Evolutionary conservation across 2,888 invertebrate genomes (phyloP).

Genomic region (Chamaedrilus cognettii): DNA sequence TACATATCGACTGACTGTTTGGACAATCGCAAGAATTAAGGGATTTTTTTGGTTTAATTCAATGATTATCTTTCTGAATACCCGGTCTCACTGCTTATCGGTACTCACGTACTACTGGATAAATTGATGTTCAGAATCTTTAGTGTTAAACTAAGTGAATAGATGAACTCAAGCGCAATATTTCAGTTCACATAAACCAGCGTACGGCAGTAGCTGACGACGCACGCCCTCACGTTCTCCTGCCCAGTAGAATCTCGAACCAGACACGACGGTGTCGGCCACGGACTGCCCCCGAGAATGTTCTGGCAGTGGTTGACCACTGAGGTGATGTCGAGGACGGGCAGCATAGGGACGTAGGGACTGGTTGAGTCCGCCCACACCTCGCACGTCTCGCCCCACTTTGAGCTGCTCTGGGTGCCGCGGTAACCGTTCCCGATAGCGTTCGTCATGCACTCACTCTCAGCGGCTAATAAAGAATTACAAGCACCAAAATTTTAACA

Average conservation of each 20-base stretch:
- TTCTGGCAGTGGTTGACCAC: not conserved
- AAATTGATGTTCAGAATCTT: no score
- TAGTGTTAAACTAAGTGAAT: no score
- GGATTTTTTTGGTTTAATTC: no score
- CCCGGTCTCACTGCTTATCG: no score
- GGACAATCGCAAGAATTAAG: no score
- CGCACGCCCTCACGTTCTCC: not conserved
- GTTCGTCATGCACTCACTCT: not conserved
- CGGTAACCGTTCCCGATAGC: not conserved
- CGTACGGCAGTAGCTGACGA: not conserved
- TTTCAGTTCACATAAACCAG: no score
- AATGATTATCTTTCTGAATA: no score
- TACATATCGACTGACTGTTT: no score
- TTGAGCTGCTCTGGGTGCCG: not conserved
- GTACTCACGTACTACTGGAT: no score
- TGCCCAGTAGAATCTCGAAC: not conserved
- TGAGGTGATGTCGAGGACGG: not conserved
- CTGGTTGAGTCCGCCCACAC: not conserved
- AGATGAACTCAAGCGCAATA: no score
- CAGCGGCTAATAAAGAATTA: no score
- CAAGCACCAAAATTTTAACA: no score
- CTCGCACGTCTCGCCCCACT: not conserved
- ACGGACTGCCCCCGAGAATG: not conserved
- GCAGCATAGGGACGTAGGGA: not conserved
- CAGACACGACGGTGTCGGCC: not conserved